Percentiles rank a stretch among this genome's conserved stretches.
Conservation (phyloP, 2,113 vertebrate genomes). For the Lepisosteus osseus region DNA sequence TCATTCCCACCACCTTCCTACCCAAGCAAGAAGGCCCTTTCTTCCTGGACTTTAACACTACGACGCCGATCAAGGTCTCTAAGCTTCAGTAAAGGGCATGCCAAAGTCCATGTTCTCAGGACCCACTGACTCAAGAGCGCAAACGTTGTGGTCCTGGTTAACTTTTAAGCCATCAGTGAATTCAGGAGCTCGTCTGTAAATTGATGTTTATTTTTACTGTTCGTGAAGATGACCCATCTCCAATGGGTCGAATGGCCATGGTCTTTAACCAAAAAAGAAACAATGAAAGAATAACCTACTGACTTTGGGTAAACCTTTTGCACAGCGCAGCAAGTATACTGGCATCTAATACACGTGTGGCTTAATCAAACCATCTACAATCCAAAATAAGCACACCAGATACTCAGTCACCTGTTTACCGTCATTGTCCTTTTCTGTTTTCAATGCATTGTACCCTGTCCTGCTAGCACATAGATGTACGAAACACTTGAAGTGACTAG, state of each 20-base stretch:
- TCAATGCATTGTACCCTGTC: too few species aligned
- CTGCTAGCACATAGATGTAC: too few species aligned
- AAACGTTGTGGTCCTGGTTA: neutral
- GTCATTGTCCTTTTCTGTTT: too few species aligned
- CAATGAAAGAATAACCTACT: neutral
- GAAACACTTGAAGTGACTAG: too few species aligned
- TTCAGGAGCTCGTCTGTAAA: neutral
- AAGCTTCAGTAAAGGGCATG: slow-evolving; percentile 80
- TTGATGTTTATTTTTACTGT: neutral
- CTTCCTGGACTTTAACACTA: slow-evolving; percentile 90
- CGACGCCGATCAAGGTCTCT: slow-evolving; percentile 73
- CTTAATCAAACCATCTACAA: too few species aligned
- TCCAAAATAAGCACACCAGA: too few species aligned
- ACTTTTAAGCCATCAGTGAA: neutral
- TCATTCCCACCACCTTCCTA: slow-evolving; percentile 92
- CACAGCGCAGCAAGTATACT: too few species aligned
- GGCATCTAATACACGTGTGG: too few species aligned
- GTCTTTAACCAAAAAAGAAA: neutral
- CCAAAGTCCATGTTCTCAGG: neutral
- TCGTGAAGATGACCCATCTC: too few species aligned
- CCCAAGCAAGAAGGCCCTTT: slow-evolving; percentile 96
- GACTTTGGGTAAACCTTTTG: too few species aligned
- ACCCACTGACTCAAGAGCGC: neutral
- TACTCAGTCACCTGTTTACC: too few species aligned
- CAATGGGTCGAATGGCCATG: neutral